Evolutionary conservation across 2,797 vertebrate species (phyloP).

Genomic region (Rhinogobio ventralis): DNA sequence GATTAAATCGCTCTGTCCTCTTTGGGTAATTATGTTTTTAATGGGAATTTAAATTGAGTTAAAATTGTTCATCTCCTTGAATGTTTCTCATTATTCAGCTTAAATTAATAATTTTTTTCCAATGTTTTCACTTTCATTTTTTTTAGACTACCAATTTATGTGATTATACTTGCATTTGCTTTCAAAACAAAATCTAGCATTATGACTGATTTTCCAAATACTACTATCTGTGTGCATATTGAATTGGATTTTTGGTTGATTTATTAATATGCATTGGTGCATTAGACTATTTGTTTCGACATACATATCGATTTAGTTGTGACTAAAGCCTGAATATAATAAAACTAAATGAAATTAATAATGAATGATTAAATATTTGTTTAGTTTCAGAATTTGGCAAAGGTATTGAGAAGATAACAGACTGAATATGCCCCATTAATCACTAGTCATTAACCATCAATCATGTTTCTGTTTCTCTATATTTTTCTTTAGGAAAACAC

Average conservation of each 20-base stretch:
- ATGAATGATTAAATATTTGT: constrained; percentile 52
- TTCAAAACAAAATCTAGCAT: background rate
- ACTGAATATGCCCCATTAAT: background rate
- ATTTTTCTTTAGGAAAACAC: background rate
- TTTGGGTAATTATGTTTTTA: constrained; percentile 70
- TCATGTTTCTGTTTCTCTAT: background rate
- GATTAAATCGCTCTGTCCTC: constrained; percentile 69
- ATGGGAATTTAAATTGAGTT: constrained; percentile 70
- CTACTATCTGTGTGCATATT: background rate
- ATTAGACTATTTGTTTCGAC: constrained; percentile 16
- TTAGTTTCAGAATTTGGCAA: background rate
- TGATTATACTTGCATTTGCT: constrained; percentile 16
- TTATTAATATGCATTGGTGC: constrained; percentile 4
- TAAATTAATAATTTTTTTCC: constrained; percentile 59
- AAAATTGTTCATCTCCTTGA: constrained; percentile 63
- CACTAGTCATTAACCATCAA: background rate
- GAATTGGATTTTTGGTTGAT: background rate
- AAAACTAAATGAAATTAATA: constrained; percentile 30
- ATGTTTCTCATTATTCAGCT: constrained; percentile 60
- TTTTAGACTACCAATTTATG: background rate
- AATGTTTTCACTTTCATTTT: background rate
- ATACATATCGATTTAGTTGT: constrained; percentile 25
- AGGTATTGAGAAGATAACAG: background rate
- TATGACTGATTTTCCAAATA: background rate
- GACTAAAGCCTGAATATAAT: constrained; percentile 9